Percentiles rank a stretch among this genome's conserved stretches.
Conservation (phyloP, 37 sponge, comb jelly and placozoan species). For the Haliclona indistincta region DNA sequence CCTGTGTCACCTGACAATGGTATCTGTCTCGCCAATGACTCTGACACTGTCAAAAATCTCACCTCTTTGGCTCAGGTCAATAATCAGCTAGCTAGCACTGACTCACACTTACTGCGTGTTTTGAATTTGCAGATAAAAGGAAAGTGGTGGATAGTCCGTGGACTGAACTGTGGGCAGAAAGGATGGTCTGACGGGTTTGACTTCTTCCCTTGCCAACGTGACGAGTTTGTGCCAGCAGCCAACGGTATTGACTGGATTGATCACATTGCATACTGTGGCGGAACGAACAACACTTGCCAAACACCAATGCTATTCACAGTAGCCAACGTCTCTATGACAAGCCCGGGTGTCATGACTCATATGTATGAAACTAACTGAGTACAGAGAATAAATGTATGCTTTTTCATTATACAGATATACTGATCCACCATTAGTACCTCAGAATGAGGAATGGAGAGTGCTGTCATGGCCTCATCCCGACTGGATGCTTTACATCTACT, state of each 20-base stretch:
- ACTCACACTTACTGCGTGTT: background rate
- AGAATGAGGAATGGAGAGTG: conserved; percentile 21
- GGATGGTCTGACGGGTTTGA: conserved; percentile 40
- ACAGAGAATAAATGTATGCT: no score
- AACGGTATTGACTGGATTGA: conserved; percentile 23
- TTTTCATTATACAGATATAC: no score
- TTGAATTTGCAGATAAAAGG: background rate
- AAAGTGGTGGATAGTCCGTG: conserved; percentile 47
- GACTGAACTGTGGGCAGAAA: conserved; percentile 34
- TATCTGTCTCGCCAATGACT: conserved; percentile 33
- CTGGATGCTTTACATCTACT: conserved; percentile 35
- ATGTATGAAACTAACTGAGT: no score
- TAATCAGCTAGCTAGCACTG: background rate
- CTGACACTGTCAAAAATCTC: conserved; percentile 33
- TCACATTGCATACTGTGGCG: conserved; percentile 48
- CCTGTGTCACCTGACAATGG: conserved; percentile 29
- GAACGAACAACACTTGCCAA: conserved; percentile 20
- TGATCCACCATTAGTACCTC: conserved; percentile 4
- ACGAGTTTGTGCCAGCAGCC: conserved; percentile 16
- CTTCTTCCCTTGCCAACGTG: conserved; percentile 42
- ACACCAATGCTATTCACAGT: conserved; percentile 25
- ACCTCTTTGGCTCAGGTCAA: conserved; percentile 33
- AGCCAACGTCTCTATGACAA: conserved; percentile 27
- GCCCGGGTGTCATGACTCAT: conserved; percentile 43
- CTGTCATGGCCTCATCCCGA: conserved; percentile 32